A percentile compares a stretch with the other conserved stretches of the same genome.
Conservation (phyloP, 2,888 invertebrate species). For the Spatulosminthurus flaviceps region DNA sequence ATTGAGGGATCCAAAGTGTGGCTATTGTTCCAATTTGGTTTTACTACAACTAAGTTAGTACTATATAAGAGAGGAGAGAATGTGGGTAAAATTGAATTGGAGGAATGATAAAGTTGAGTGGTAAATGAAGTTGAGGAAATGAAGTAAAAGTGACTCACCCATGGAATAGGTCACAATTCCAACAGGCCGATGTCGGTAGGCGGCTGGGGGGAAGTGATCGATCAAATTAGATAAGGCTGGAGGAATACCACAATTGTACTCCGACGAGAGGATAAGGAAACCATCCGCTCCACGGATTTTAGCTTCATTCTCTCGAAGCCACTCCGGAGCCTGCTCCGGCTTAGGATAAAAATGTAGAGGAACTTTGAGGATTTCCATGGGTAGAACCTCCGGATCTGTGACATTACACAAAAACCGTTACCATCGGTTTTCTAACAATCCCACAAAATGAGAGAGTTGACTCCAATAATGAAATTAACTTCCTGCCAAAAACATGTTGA, state of each 20-base stretch:
- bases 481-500: too few species aligned
- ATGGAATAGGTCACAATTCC: conserved; percentile 65
- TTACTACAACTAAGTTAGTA: neutral
- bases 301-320: conserved; percentile 64
- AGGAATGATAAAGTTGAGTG: neutral
- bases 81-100: neutral
- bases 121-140: neutral
- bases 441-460: too few species aligned
- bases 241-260: conserved; percentile 67
- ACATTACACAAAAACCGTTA: neutral
- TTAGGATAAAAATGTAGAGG: conserved; percentile 65
- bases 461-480: too few species aligned
- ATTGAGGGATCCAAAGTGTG: too few species aligned
- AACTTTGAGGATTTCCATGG: conserved; percentile 65
- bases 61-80: neutral
- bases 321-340: conserved; percentile 64
- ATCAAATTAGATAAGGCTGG: conserved; percentile 68
- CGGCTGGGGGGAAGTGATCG: conserved; percentile 67
- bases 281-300: conserved; percentile 66
- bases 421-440: neutral
- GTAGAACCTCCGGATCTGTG: conserved; percentile 66
- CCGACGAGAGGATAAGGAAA: conserved; percentile 67
- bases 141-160: conserved; percentile 61
- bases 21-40: too few species aligned
- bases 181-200: conserved; percentile 66